Percentiles rank a stretch among this genome's conserved stretches.
Conservation (phyloP, 1,140 invertebrate species). For the Bombus haemorrhoidalis region DNA sequence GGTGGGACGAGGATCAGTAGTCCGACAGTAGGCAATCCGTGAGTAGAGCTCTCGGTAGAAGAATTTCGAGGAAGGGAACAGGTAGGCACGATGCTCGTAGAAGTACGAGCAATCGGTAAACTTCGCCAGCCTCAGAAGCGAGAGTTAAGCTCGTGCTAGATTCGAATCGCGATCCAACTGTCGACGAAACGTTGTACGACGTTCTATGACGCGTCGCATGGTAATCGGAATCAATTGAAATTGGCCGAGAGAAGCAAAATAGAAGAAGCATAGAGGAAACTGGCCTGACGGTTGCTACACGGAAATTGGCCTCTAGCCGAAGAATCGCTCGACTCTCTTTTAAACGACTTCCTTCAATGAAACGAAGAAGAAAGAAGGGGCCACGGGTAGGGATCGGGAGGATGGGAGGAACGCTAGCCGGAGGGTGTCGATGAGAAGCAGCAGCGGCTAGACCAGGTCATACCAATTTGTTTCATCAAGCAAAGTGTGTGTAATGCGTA, state of each 20-base stretch:
- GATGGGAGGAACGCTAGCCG: constrained; percentile 3
- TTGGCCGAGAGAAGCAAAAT: background rate
- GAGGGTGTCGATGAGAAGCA: constrained; percentile 54
- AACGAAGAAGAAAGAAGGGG: constrained; percentile 46
- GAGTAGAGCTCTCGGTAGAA: background rate
- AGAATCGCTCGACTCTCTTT: constrained; percentile 36
- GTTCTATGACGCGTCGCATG: background rate
- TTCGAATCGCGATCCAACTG: background rate
- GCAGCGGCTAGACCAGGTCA: constrained; percentile 61
- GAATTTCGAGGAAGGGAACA: background rate
- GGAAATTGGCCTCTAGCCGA: constrained; percentile 13
- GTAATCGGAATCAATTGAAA: constrained; percentile 21
- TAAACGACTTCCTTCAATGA: constrained; percentile 53
- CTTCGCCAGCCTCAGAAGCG: background rate
- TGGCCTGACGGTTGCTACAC: background rate
- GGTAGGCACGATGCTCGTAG: background rate
- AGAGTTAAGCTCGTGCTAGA: background rate
- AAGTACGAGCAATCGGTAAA: background rate
- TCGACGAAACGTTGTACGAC: background rate
- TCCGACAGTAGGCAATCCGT: background rate
- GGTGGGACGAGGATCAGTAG: background rate
- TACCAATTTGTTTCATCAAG: constrained; percentile 67
- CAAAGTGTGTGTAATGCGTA: constrained; percentile 44
- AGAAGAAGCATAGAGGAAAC: constrained; percentile 9
- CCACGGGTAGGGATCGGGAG: background rate